These are phyloP conservation scores for Parambassis ranga DNA, from an alignment of 2,797 vertebrate species.

Conservation along the genomic window DNA sequence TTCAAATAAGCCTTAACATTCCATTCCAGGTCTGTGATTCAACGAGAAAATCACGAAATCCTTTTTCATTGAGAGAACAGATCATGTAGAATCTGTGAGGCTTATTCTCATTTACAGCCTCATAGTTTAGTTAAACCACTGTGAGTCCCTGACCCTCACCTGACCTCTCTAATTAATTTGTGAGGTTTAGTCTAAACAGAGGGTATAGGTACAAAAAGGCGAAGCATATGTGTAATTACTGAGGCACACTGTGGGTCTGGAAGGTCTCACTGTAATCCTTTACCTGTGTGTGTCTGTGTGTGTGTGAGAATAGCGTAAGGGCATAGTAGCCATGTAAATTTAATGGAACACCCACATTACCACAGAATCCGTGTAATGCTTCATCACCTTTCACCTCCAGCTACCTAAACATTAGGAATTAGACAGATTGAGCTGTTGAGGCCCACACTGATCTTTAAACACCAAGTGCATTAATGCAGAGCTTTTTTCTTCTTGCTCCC, in stretches of 20 bases:
- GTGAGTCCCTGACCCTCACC: slow-evolving; percentile 9
- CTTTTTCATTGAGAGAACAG: neutral
- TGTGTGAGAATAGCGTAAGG: neutral
- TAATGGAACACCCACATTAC: slow-evolving; percentile 10
- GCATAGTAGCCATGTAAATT: slow-evolving; percentile 5
- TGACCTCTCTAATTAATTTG: slow-evolving; percentile 34
- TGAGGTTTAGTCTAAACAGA: slow-evolving; percentile 13
- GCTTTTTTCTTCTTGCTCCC: neutral
- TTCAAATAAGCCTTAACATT: neutral
- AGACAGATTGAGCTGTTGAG: slow-evolving; percentile 1
- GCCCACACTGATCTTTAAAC: slow-evolving; percentile 17
- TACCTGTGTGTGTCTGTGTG: slow-evolving; percentile 3
- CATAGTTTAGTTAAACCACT: slow-evolving; percentile 21
- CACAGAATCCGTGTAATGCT: neutral
- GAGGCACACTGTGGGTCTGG: neutral
- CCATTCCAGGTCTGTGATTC: slow-evolving; percentile 5
- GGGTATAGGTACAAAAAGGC: slow-evolving; percentile 5
- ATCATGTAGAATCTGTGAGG: slow-evolving; percentile 5
- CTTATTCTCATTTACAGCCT: slow-evolving; percentile 3
- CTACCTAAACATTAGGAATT: neutral
- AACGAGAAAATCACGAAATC: too few species aligned
- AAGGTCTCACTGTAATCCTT: slow-evolving; percentile 12
- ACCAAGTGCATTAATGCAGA: neutral
- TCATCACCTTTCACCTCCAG: neutral
- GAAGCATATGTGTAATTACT: slow-evolving; percentile 20